phyloP scores from a whole-genome alignment of 2,113 vertebrate genomes.

The Eira barbara region DNA sequence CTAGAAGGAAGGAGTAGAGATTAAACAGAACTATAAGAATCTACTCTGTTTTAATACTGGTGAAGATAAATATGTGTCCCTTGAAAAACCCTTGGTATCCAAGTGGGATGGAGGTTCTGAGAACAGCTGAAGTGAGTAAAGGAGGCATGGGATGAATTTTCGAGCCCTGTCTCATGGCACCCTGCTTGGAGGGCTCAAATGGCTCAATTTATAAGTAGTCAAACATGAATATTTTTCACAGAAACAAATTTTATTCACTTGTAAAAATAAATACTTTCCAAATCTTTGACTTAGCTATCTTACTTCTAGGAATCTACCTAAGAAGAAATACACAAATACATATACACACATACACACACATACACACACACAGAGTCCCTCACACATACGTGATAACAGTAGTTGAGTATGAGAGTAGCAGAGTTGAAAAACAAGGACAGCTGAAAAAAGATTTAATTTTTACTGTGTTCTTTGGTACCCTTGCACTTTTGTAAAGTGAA shows the following conservation, averaged over 20 bases:
- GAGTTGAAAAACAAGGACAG: neutral
- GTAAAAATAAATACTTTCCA: neutral
- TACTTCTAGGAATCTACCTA: neutral
- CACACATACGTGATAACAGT: neutral
- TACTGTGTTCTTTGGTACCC: neutral
- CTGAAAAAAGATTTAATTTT: neutral
- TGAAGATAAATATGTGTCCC: conserved; percentile 39
- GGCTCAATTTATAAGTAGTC: neutral
- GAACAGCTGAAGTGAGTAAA: neutral
- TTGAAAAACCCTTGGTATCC: neutral
- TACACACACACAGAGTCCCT: neutral
- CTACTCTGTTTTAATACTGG: conserved; percentile 25
- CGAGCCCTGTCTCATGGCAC: neutral
- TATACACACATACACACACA: neutral
- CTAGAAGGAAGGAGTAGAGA: conserved; percentile 54
- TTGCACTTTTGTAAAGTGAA: neutral
- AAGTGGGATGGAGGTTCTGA: neutral
- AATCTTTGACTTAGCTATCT: neutral
- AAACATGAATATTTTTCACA: neutral
- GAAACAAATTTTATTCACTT: neutral
- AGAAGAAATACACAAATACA: neutral
- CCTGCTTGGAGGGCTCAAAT: neutral
- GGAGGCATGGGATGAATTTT: no score
- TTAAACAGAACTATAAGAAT: conserved; percentile 66
- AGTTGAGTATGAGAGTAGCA: neutral